These are phyloP conservation scores for Sicus ferrugineus DNA, from an alignment of 2,888 invertebrate genomes.

Conservation along the genomic window DNA sequence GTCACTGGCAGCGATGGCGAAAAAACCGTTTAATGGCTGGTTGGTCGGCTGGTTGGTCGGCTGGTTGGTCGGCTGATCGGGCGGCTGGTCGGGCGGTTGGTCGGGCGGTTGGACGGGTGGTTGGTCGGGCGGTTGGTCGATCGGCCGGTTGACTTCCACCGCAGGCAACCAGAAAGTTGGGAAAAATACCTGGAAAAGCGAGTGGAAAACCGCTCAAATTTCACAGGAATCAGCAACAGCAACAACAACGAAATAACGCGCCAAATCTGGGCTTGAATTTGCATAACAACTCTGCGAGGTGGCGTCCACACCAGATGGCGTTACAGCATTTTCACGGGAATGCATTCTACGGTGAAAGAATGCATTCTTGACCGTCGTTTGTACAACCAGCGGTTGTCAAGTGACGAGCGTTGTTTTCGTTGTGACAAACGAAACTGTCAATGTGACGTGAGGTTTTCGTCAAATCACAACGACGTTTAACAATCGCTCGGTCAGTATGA, in stretches of 20 bases:
- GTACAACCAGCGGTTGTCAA: background rate
- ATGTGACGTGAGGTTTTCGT: too few relatives aligned
- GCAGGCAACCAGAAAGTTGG: too few relatives aligned
- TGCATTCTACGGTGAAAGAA: too few relatives aligned
- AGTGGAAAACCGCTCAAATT: background rate
- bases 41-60: constrained; percentile 17
- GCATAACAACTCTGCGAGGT: constrained; percentile 24
- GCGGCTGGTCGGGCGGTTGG: too few relatives aligned
- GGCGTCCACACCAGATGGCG: constrained; percentile 10
- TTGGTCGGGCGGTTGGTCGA: too few relatives aligned
- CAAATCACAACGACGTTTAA: too few relatives aligned
- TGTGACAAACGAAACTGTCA: background rate
- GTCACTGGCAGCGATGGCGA: constrained; percentile 22
- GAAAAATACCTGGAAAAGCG: too few relatives aligned
- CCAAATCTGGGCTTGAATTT: constrained; percentile 31
- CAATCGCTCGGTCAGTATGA: too few relatives aligned
- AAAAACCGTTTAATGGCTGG: constrained; percentile 27
- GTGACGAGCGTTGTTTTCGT: background rate
- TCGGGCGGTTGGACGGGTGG: too few relatives aligned
- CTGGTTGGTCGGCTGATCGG: too few relatives aligned
- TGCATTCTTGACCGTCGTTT: too few relatives aligned
- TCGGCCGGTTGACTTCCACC: too few relatives aligned
- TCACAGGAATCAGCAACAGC: background rate
- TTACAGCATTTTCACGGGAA: background rate
- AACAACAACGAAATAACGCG: background rate